phyloP scores from a whole-genome alignment of 2,888 invertebrate genomes.

The Agrypnus murinus region DNA sequence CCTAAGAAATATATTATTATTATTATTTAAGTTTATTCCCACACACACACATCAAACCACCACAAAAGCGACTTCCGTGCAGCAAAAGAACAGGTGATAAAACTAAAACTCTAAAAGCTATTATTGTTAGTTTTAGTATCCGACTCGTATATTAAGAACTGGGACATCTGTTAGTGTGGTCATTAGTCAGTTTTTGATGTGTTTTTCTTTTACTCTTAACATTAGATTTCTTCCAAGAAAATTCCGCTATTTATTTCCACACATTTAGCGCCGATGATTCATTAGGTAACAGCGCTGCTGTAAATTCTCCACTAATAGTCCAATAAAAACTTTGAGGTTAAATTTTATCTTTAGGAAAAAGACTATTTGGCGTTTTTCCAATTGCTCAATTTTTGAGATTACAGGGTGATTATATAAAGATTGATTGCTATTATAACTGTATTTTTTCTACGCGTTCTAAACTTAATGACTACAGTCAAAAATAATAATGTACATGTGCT shows the following conservation, averaged over 20 bases:
- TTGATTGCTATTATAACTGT: no score
- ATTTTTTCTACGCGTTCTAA: no score
- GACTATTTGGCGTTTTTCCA: slow-evolving; percentile 34
- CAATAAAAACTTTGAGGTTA: slow-evolving; percentile 38
- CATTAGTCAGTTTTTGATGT: neutral
- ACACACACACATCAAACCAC: no score
- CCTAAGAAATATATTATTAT: neutral
- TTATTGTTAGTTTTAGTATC: slow-evolving; percentile 3
- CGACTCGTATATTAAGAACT: neutral
- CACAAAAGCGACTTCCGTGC: neutral
- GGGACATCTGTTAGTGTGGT: neutral
- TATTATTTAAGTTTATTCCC: slow-evolving; percentile 14
- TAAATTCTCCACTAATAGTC: slow-evolving; percentile 35
- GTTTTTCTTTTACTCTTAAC: no score
- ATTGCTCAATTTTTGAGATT: slow-evolving; percentile 31
- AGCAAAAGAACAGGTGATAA: neutral
- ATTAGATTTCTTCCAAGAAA: slow-evolving; percentile 8
- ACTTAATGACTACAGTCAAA: no score
- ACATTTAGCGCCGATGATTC: slow-evolving; percentile 36
- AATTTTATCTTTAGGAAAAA: slow-evolving; percentile 24
- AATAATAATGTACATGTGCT: no score
- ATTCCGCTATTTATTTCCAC: slow-evolving; percentile 17
- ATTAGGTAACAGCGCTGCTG: slow-evolving; percentile 27
- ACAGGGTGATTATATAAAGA: neutral
- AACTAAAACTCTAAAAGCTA: neutral